Percentiles rank a stretch among this genome's conserved stretches.
phyloP scores from a whole-genome alignment of 2,797 vertebrate genomes.

The Cottoperca gobio region DNA sequence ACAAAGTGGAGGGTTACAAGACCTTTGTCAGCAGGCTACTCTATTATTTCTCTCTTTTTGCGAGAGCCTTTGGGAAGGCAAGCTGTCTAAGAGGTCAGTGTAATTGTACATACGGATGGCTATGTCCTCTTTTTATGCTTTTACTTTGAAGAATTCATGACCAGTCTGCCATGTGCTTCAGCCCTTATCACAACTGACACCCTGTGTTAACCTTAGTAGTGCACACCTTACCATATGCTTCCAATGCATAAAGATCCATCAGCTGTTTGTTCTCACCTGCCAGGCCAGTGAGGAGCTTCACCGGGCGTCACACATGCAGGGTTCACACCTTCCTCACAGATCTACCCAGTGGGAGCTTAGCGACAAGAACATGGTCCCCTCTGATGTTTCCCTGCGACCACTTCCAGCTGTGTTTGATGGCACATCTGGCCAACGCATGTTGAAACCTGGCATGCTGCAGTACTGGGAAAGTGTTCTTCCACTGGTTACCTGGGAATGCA shows the following conservation, averaged over 20 bases:
- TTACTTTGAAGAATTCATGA: slow-evolving; percentile 24
- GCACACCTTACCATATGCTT: background rate
- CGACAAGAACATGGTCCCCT: background rate
- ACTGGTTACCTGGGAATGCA: background rate
- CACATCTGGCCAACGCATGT: slow-evolving; percentile 6
- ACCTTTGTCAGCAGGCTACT: slow-evolving; percentile 61
- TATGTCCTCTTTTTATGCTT: background rate
- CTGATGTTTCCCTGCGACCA: background rate
- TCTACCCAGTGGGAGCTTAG: background rate
- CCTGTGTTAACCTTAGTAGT: slow-evolving; percentile 5
- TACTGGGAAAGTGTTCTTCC: background rate
- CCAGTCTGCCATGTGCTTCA: background rate
- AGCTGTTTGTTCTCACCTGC: background rate
- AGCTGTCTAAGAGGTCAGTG: background rate
- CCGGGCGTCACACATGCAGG: background rate
- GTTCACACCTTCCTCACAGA: background rate
- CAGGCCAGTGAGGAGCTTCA: background rate
- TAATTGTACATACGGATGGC: slow-evolving; percentile 18
- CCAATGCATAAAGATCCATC: background rate
- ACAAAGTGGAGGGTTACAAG: slow-evolving; percentile 52
- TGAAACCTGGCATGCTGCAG: background rate
- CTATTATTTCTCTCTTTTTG: slow-evolving; percentile 44
- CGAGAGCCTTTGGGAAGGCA: no score
- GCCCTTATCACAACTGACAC: slow-evolving; percentile 13
- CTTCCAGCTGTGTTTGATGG: slow-evolving; percentile 6